phyloP scores from a whole-genome alignment of 2,113 vertebrate species.

The Rhea pennata region DNA sequence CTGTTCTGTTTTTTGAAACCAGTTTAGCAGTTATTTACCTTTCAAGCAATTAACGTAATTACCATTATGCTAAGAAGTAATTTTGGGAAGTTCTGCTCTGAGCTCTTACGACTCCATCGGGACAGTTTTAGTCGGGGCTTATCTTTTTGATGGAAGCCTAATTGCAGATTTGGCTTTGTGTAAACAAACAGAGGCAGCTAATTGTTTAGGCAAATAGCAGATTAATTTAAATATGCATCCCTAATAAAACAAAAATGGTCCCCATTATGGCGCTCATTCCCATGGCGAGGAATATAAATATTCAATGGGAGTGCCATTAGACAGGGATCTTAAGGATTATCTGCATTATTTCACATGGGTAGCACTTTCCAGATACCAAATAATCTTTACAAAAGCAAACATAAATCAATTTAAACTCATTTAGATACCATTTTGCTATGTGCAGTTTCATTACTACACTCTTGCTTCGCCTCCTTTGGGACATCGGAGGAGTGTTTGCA shows the following conservation, averaged over 20 bases:
- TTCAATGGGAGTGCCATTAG: slow-evolving; percentile 83
- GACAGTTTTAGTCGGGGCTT: slow-evolving; percentile 83
- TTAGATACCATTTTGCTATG: slow-evolving; percentile 81
- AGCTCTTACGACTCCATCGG: slow-evolving; percentile 77
- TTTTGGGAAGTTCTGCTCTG: slow-evolving; percentile 81
- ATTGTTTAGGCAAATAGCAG: slow-evolving; percentile 89
- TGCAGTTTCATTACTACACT: slow-evolving; percentile 83
- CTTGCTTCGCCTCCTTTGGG: slow-evolving; percentile 75
- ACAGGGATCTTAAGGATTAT: slow-evolving; percentile 80
- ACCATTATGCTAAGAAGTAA: slow-evolving; percentile 83
- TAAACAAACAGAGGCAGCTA: slow-evolving; percentile 81
- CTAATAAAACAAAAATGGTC: slow-evolving; percentile 86
- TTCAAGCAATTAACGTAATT: slow-evolving; percentile 84
- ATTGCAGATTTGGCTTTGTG: slow-evolving; percentile 86
- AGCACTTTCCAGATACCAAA: slow-evolving; percentile 79
- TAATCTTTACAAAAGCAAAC: slow-evolving; percentile 82
- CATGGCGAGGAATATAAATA: slow-evolving; percentile 83
- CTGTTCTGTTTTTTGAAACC: slow-evolving; percentile 61
- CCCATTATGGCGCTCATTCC: slow-evolving; percentile 81
- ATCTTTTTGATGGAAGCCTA: slow-evolving; percentile 85
- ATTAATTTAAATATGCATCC: slow-evolving; percentile 90
- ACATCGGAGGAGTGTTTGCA: slow-evolving; percentile 65
- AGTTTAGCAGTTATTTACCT: slow-evolving; percentile 84
- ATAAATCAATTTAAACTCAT: slow-evolving; percentile 86
- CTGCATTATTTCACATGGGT: slow-evolving; percentile 79